Base-by-base conservation (phyloP, 2,797 vertebrate genomes). In the Perdix hodgsoniae region DNA sequence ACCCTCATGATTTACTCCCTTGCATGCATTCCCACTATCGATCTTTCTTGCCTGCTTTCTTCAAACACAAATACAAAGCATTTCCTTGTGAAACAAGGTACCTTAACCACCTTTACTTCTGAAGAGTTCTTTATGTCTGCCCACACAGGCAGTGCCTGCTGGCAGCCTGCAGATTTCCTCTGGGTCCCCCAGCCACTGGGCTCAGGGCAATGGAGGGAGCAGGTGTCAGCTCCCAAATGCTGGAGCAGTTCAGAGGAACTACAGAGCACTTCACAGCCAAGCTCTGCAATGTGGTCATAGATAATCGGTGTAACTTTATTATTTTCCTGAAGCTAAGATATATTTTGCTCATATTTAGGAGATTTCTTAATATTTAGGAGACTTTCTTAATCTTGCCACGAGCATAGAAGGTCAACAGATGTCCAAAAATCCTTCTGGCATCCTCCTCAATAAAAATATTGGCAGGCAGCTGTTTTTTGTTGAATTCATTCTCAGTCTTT, bases 151-250 rank as follows among this genome's bases (percentile, higher is more conserved):
- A 6, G 47, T 9, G 27, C 4, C 56, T 69, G n/a, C 6, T 42
- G 27, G 50, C 2, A 87, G n/a, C 15, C 61, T 35, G 19, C 10
- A 63, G 39, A 45, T 21, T 52, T 33, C 6, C n/a, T 37, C 37
- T 29, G 31, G 1, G 24, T 7, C 0, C 27, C 42, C 59, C 40
- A 21, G 54, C 56, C 42, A 27, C 5, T 5, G 1, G 1, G 57
- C 57, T 50, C 50, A 29, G 31, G 47, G 42, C 9, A 4, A 4
- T 5, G 11, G 2, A 2, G 11, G 8, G 1, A 0, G 37, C 2
- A 4, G 17, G 10, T 37, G 64, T 23, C 45, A 49, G 67, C 7
- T 17, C 14, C n/a, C 10, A 33, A 1, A 4, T 40, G 8, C 5
- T 64, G 23, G 5, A 8, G 10, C 3, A 13, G 2, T 52, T 42